A percentile compares a stretch with the other conserved stretches of the same genome.
Evolutionary conservation across 2,888 invertebrate species (phyloP).

Genomic region (Cybosia mesomella): DNA sequence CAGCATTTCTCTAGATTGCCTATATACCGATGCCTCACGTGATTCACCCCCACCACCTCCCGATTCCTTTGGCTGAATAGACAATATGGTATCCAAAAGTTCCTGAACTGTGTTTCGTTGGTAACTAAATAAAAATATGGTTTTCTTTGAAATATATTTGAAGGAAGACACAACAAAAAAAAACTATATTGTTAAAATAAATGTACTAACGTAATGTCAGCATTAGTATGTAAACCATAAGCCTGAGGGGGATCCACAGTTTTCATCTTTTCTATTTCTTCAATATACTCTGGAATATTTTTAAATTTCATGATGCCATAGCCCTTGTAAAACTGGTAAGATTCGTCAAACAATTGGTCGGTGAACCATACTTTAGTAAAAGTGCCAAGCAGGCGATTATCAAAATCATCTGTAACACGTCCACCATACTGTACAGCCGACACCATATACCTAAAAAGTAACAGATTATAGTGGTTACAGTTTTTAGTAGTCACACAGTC

Average conservation of each 20-base stretch:
- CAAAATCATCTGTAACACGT: constrained; percentile 96
- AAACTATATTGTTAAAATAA: neutral
- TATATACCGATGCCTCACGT: constrained; percentile 91
- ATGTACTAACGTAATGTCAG: constrained; percentile 92
- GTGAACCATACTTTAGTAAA: constrained; percentile 93
- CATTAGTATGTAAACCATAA: constrained; percentile 95
- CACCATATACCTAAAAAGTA: constrained; percentile 91
- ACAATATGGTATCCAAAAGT: constrained; percentile 92
- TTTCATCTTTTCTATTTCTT: constrained; percentile 91
- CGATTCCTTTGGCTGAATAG: constrained; percentile 95
- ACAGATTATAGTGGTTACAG: neutral
- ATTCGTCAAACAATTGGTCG: constrained; percentile 90
- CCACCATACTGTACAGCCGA: constrained; percentile 97
- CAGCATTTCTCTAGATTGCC: constrained; percentile 92
- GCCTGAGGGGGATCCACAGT: constrained; percentile 94
- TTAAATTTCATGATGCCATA: constrained; percentile 91
- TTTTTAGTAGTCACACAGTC: neutral
- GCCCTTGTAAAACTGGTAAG: constrained; percentile 92
- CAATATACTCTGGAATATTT: constrained; percentile 90
- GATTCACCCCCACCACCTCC: constrained; percentile 92
- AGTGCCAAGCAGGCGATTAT: constrained; percentile 92
- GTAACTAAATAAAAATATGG: constrained; percentile 83
- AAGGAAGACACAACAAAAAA: neutral
- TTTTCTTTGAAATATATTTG: neutral
- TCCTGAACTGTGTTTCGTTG: constrained; percentile 92